A percentile compares a stretch with the other conserved stretches of the same genome.
These are phyloP conservation scores for Caranx melampygus DNA, from an alignment of 2,113 vertebrate genomes.

Conservation along the genomic window DNA sequence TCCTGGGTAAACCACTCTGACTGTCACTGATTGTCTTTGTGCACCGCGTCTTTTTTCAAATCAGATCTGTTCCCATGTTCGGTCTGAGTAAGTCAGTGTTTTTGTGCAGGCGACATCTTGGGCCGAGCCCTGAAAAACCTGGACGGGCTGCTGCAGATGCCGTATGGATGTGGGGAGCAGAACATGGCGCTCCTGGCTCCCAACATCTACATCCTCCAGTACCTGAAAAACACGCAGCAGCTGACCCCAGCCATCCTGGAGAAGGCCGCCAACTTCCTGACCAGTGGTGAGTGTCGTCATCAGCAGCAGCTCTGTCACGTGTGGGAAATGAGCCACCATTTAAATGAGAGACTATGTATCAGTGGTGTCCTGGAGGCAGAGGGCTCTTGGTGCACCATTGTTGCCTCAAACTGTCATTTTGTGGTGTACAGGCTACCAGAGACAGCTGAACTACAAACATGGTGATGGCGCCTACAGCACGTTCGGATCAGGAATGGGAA, in stretches of 20 bases:
- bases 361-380: no score
- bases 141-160: slow-evolving; percentile 87
- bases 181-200: slow-evolving; percentile 91
- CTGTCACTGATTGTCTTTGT: no score
- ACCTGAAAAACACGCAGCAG: slow-evolving; percentile 87
- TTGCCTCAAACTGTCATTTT: no score
- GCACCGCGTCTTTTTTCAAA: no score
- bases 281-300: slow-evolving; percentile 80
- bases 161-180: slow-evolving; percentile 92
- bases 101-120: slow-evolving; percentile 87
- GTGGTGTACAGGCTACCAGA: slow-evolving; percentile 86
- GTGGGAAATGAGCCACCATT: not conserved
- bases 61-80: not conserved
- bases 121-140: slow-evolving; percentile 88
- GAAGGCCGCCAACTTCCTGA: slow-evolving; percentile 85
- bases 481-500: slow-evolving; percentile 85
- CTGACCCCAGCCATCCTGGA: slow-evolving; percentile 83
- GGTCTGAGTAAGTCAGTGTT: not conserved
- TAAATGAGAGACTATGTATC: not conserved
- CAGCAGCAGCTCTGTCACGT: not conserved
- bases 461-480: slow-evolving; percentile 86
- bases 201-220: slow-evolving; percentile 90
- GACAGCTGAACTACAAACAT: slow-evolving; percentile 89
- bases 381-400: no score
- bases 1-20: slow-evolving; percentile 70